A percentile compares a stretch with the other conserved stretches of the same genome.
Conservation (phyloP, 1,140 invertebrate genomes). For the Trichogramma pretiosum region DNA sequence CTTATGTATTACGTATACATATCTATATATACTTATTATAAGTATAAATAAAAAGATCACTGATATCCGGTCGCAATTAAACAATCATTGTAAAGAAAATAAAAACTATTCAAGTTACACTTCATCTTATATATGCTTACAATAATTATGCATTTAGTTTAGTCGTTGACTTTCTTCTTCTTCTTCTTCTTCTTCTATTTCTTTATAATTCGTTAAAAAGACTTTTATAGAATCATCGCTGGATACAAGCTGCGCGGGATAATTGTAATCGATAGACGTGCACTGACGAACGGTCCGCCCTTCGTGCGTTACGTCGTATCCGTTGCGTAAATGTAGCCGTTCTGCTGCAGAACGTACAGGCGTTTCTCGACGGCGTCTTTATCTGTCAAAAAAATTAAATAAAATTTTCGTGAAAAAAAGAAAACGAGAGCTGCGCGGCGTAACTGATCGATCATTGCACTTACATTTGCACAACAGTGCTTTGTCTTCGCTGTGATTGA, state of each 20-base stretch:
- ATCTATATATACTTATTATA: constrained; percentile 25
- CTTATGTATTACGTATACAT: constrained; percentile 34
- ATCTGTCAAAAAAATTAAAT: constrained; percentile 52
- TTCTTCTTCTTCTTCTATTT: constrained; percentile 22
- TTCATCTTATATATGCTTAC: constrained; percentile 20
- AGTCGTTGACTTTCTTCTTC: constrained; percentile 19
- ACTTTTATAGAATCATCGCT: no score
- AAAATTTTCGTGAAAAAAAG: no score
- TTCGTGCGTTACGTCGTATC: constrained; percentile 49
- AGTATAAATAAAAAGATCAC: constrained; percentile 19
- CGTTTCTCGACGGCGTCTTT: constrained; percentile 89
- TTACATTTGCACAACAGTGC: constrained; percentile 83
- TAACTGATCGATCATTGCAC: constrained; percentile 29
- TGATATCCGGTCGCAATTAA: constrained; percentile 21
- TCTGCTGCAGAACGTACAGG: constrained; percentile 73
- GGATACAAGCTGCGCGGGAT: constrained; percentile 24
- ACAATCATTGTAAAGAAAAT: constrained; percentile 34
- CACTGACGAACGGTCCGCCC: no score
- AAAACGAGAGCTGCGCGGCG: no score
- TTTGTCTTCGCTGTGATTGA: constrained; percentile 71
- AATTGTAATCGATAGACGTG: constrained; percentile 22
- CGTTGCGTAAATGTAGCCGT: constrained; percentile 71
- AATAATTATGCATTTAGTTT: no score
- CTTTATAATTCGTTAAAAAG: constrained; percentile 26
- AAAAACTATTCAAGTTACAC: constrained; percentile 18